A percentile compares a stretch with the other conserved stretches of the same genome.
phyloP scores from a whole-genome alignment of 2,888 invertebrate species.

The Sericinus montela region DNA sequence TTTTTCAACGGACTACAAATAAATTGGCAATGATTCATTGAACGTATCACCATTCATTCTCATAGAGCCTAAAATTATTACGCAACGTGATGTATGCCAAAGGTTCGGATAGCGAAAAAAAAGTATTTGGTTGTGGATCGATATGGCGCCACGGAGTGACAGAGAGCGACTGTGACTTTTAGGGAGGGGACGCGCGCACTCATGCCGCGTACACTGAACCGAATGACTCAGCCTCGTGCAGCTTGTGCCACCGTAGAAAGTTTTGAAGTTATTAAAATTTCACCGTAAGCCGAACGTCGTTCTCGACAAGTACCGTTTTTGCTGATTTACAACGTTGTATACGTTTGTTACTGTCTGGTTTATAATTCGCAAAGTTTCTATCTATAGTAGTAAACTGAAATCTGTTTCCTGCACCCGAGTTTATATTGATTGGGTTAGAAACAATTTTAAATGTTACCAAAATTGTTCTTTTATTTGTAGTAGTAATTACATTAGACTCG shows the following conservation, averaged over 20 bases:
- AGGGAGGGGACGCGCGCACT: constrained; percentile 22
- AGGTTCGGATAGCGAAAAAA: constrained; percentile 12
- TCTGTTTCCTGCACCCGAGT: no score
- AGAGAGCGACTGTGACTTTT: constrained; percentile 9
- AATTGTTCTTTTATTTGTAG: no score
- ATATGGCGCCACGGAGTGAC: constrained; percentile 37
- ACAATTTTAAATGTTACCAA: no score
- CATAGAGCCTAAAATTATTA: not conserved
- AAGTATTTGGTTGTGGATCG: constrained; percentile 34
- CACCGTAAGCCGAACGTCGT: constrained; percentile 63
- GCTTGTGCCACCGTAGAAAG: constrained; percentile 55
- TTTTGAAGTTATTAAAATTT: constrained; percentile 70
- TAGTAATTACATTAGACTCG: no score
- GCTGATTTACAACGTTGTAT: constrained; percentile 38
- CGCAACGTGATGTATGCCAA: not conserved
- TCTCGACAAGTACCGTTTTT: constrained; percentile 46
- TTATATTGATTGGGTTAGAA: no score
- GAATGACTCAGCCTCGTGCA: constrained; percentile 11
- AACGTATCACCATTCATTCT: no score
- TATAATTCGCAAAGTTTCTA: not conserved
- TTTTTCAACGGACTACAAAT: no score
- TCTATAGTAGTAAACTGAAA: no score
- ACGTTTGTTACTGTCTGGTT: not conserved
- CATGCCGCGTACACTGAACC: constrained; percentile 25
- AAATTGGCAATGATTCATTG: no score